A percentile compares a stretch with the other conserved stretches of the same genome.
phyloP scores from a whole-genome alignment of 30 jellyfish, hydroid and myxozoan genomes.

The Aurelia sp. region DNA sequence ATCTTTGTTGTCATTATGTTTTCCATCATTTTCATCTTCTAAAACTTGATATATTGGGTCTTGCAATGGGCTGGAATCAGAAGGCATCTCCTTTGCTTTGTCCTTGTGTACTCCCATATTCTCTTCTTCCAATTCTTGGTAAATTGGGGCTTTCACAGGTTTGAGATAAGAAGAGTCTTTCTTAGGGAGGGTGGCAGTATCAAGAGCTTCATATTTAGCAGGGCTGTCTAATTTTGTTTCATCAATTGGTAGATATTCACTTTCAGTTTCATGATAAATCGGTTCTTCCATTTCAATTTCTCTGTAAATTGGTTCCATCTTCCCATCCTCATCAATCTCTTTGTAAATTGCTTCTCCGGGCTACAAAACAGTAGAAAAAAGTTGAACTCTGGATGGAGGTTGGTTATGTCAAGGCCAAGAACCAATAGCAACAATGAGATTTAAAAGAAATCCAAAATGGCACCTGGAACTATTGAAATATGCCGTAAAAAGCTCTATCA shows the following conservation, averaged over 20 bases:
- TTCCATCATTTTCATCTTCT: neutral
- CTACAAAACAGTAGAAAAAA: no score
- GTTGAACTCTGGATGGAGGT: no score
- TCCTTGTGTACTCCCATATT: neutral
- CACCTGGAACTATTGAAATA: no score
- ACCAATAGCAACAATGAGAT: no score
- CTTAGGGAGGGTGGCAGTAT: neutral
- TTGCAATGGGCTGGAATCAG: neutral
- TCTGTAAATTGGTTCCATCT: slow-evolving; percentile 33
- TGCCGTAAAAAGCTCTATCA: no score
- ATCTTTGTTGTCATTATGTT: no score
- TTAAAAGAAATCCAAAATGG: no score
- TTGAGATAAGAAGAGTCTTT: neutral
- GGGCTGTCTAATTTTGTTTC: neutral
- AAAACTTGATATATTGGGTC: slow-evolving; percentile 17
- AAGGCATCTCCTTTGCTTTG: no score
- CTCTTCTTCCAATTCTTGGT: neutral
- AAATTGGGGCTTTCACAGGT: slow-evolving; percentile 1
- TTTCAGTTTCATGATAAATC: slow-evolving; percentile 10
- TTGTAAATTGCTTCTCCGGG: neutral
- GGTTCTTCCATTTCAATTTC: slow-evolving; percentile 25
- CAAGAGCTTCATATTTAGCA: neutral
- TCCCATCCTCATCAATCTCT: neutral
- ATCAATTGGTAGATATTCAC: slow-evolving; percentile 1
- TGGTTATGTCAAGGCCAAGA: no score